phyloP scores from a whole-genome alignment of 2,113 vertebrate species.

The Dromaius novaehollandiae region DNA sequence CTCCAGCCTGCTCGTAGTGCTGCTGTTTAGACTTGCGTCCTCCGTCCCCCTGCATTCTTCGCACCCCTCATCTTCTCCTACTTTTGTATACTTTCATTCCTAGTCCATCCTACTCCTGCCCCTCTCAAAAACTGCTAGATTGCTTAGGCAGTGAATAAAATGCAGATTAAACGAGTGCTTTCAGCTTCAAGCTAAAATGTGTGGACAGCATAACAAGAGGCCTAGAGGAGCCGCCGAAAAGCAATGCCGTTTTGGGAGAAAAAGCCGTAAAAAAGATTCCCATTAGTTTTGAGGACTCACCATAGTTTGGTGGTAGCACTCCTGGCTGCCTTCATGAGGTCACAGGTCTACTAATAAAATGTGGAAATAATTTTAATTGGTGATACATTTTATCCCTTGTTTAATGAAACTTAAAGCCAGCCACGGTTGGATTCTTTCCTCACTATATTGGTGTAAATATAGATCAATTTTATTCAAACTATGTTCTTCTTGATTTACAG shows the following conservation, averaged over 20 bases:
- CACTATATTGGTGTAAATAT: background rate
- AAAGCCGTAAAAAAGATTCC: background rate
- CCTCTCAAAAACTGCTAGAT: slow-evolving; percentile 39
- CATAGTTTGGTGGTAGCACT: background rate
- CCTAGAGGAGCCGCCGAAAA: slow-evolving; percentile 2
- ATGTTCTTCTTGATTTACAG: slow-evolving; percentile 34
- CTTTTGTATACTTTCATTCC: slow-evolving; percentile 23
- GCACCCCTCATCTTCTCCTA: background rate
- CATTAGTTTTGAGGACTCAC: background rate
- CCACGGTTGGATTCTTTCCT: background rate
- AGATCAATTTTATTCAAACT: slow-evolving; percentile 25
- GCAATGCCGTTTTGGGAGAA: slow-evolving; percentile 3
- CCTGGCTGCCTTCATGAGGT: background rate
- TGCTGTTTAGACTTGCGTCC: background rate
- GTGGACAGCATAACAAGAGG: slow-evolving; percentile 55
- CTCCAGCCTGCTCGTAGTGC: background rate
- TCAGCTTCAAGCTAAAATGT: slow-evolving; percentile 41
- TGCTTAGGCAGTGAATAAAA: slow-evolving; percentile 39
- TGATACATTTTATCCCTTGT: slow-evolving; percentile 20
- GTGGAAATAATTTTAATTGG: slow-evolving; percentile 13
- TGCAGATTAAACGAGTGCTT: slow-evolving; percentile 23
- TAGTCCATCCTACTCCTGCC: slow-evolving; percentile 14
- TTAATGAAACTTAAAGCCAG: slow-evolving; percentile 1
- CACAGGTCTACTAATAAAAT: background rate
- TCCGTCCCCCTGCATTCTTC: background rate